Conservation (phyloP, 2,888 invertebrate genomes). For the Lysandra bellargus region DNA sequence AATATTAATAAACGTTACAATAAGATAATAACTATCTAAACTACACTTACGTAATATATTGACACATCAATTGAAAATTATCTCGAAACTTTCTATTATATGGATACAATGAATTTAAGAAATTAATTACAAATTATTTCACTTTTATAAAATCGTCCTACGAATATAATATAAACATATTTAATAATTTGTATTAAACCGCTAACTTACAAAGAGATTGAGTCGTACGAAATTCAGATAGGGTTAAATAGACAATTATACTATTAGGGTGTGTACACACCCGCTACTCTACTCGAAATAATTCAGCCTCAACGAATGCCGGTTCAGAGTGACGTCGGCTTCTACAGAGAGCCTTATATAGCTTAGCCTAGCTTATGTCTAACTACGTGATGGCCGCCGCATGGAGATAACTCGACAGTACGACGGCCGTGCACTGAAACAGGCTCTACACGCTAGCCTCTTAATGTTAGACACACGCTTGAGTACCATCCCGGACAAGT, state of each 20-base stretch:
- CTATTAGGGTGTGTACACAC: background rate
- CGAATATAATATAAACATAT: constrained; percentile 59
- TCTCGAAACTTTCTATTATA: constrained; percentile 50
- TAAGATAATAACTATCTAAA: constrained; percentile 64
- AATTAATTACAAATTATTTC: constrained; percentile 50
- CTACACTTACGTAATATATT: constrained; percentile 64
- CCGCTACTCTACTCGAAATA: constrained; percentile 17
- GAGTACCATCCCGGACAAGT: background rate
- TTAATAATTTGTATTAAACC: constrained; percentile 59
- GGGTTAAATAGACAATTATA: constrained; percentile 33
- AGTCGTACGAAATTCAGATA: constrained; percentile 35
- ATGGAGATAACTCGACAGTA: constrained; percentile 13
- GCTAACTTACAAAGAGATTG: constrained; percentile 44
- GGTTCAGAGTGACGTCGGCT: constrained; percentile 7
- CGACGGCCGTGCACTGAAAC: constrained; percentile 20
- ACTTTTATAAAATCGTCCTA: constrained; percentile 49
- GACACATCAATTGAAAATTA: constrained; percentile 70
- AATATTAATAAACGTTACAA: constrained; percentile 52
- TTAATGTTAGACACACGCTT: background rate
- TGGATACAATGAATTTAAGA: constrained; percentile 53
- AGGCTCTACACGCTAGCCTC: constrained; percentile 18
- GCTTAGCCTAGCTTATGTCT: constrained; percentile 13
- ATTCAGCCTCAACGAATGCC: constrained; percentile 18
- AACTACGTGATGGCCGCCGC: constrained; percentile 36
- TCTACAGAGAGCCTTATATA: background rate